Conservation (phyloP, 2,113 vertebrate genomes). For the Mesoclemmys tuberculata region DNA sequence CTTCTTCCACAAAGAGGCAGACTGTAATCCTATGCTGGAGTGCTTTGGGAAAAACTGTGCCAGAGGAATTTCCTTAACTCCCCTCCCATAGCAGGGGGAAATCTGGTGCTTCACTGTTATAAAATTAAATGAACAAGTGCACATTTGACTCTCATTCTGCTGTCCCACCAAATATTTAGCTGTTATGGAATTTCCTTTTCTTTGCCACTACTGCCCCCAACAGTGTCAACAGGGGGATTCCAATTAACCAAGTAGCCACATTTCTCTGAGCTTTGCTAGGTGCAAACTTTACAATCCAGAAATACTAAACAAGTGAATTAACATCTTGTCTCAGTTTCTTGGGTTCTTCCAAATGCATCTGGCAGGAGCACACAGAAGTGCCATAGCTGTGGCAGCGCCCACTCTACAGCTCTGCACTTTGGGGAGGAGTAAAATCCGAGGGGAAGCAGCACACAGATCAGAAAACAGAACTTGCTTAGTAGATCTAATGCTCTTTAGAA, state of each 20-base stretch:
- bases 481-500: conserved; percentile 28
- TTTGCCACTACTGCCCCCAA: conserved; percentile 13
- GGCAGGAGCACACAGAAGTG: not conserved
- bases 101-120: not conserved
- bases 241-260: conserved; percentile 44
- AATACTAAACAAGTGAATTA: conserved; percentile 61
- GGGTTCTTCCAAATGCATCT: conserved; percentile 31
- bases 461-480: conserved; percentile 6
- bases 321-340: conserved; percentile 4
- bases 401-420: not conserved
- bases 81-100: not conserved
- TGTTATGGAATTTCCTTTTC: not conserved
- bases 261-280: not conserved
- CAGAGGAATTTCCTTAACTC: not conserved
- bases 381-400: not conserved
- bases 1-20: not conserved
- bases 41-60: not conserved
- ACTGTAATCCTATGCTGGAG: not conserved
- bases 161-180: conserved; percentile 23
- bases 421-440: conserved; percentile 4
- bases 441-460: not conserved
- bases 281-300: conserved; percentile 30
- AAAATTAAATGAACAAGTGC: not conserved
- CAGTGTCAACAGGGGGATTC: not conserved
- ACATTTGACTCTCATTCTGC: conserved; percentile 6